phyloP scores from a whole-genome alignment of 1,140 invertebrate genomes.

The Drosophila hydei region DNA sequence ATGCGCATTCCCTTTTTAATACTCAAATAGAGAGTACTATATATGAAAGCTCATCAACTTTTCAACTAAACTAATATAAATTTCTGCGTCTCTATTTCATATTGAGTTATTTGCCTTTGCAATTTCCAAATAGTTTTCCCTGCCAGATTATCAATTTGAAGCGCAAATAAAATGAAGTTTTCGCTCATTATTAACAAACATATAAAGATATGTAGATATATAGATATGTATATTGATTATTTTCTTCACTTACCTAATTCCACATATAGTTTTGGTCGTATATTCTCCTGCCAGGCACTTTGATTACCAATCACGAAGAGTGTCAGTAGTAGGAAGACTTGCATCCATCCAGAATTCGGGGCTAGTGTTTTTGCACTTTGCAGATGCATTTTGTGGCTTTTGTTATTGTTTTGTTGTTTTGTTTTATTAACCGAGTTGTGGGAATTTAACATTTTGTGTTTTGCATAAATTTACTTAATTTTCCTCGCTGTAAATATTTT shows the following conservation, averaged over 20 bases:
- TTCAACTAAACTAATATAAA: not conserved
- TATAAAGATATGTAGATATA: too few species aligned
- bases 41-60: not conserved
- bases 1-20: slow-evolving; percentile 24
- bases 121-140: slow-evolving; percentile 8
- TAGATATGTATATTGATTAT: too few species aligned
- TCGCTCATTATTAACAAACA: too few species aligned
- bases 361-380: slow-evolving; percentile 58
- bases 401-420: slow-evolving; percentile 51
- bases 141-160: not conserved
- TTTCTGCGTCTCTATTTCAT: too few species aligned
- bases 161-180: not conserved
- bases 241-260: slow-evolving; percentile 89
- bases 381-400: slow-evolving; percentile 49
- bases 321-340: slow-evolving; percentile 83
- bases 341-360: slow-evolving; percentile 62
- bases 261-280: slow-evolving; percentile 93
- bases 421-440: slow-evolving; percentile 60
- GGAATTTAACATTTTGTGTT: slow-evolving; percentile 72
- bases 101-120: not conserved
- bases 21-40: not conserved
- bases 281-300: slow-evolving; percentile 92
- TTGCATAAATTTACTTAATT: slow-evolving; percentile 71
- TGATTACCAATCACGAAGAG: slow-evolving; percentile 83
- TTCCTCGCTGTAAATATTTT: slow-evolving; percentile 45